phyloP scores from a whole-genome alignment of 2,888 invertebrate species.

The Scaptodrosophila latifasciaeformis region DNA sequence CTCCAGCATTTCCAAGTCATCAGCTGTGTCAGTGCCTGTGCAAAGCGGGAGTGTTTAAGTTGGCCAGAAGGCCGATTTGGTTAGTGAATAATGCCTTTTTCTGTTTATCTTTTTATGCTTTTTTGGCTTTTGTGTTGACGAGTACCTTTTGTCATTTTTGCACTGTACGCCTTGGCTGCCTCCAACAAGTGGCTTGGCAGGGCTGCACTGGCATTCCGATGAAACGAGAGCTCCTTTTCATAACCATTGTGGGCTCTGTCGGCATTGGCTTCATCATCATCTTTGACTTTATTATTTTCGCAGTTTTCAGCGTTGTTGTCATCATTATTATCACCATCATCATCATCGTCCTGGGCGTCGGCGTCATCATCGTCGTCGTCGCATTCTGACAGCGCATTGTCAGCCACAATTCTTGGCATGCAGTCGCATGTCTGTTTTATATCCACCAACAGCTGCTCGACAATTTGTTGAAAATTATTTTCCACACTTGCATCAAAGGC shows the following conservation, averaged over 20 bases:
- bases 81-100: neutral
- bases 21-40: constrained; percentile 23
- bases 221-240: too few relatives aligned
- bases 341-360: constrained; percentile 8
- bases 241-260: too few relatives aligned
- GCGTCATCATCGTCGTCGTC: constrained; percentile 18
- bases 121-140: neutral
- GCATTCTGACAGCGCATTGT: constrained; percentile 74
- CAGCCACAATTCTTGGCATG: constrained; percentile 81
- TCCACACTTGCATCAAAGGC: constrained; percentile 81
- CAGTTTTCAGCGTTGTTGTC: neutral
- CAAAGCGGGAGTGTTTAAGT: neutral
- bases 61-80: neutral
- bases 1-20: constrained; percentile 53
- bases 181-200: constrained; percentile 22
- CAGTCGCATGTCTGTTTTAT: constrained; percentile 85
- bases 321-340: too few relatives aligned
- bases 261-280: too few relatives aligned
- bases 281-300: too few relatives aligned
- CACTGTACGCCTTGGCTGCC: constrained; percentile 30
- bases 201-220: neutral
- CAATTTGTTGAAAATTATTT: constrained; percentile 82
- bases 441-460: constrained; percentile 85
- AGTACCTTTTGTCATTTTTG: constrained; percentile 30
- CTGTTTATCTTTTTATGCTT: neutral